phyloP scores from a whole-genome alignment of 2,113 vertebrate species.

The Hydrochoerus hydrochaeris region DNA sequence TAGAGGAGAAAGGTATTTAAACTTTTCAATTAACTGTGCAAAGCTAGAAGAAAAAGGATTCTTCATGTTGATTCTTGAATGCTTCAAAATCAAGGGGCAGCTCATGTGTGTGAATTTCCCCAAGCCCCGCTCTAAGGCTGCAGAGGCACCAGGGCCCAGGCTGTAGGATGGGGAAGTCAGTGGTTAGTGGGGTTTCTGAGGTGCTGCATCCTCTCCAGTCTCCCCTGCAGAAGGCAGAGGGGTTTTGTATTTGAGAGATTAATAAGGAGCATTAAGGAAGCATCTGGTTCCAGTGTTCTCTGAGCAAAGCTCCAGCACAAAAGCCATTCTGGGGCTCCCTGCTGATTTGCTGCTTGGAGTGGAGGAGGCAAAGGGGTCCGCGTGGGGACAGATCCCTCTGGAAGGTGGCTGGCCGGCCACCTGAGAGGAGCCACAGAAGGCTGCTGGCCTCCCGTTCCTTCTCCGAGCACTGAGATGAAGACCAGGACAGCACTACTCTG shows the following conservation, averaged over 20 bases:
- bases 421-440: too few relatives aligned
- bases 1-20: background rate
- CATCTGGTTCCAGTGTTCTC: background rate
- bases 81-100: background rate
- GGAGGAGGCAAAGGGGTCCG: background rate
- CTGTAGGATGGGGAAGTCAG: rapidly evolving
- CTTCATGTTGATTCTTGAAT: background rate
- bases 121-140: background rate
- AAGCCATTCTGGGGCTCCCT: background rate
- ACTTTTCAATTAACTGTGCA: background rate
- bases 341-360: background rate
- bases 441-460: rapidly evolving
- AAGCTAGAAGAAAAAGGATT: slow-evolving; percentile 3
- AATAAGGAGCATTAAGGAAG: background rate
- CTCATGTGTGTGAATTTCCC: background rate
- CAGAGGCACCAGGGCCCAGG: background rate
- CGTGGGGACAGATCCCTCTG: background rate
- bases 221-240: background rate
- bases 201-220: rapidly evolving
- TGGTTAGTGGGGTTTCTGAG: background rate
- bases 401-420: background rate
- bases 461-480: background rate
- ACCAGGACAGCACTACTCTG: rapidly evolving
- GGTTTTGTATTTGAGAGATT: background rate
- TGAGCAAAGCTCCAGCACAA: background rate